Base-by-base conservation (phyloP, 2,888 invertebrate genomes). In the Coleophora flavipennella region DNA sequence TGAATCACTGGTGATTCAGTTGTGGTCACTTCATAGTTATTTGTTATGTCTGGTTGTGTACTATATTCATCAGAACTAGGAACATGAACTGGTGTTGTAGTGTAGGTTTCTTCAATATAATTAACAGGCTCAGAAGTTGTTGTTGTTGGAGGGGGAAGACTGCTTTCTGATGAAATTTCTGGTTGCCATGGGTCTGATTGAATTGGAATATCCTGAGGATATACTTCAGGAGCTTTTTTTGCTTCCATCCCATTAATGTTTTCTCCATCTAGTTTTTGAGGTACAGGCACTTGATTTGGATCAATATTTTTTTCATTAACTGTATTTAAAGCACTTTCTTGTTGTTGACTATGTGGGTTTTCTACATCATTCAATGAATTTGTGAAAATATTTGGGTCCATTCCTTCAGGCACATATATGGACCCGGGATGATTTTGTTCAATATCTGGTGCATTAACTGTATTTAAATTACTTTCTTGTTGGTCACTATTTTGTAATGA, bases 331-430 rank as follows among this genome's bases (percentile, higher is more conserved):
- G 20, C 6, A 20, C 20, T 20, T 20, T 20, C 20, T 6, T 20
- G 20, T 3, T 3, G 6, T 4, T 3, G 3, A 20, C 3, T 20
- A 4, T 20, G 20, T 20, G 20, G 20, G 3, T 4, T 20, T 20
- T 20, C 20, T 4, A 20, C n/a, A 36, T 52, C 55, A 38, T 45
- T 50, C 36, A 50, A 43, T 34, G 40, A 12, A 40, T 53, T 50
- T 31, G 52, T 40, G 42, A 67, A 64, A 39, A 44, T 48, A 50
- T 69, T 72, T 47, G 57, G 55, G 51, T 70, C 71, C n/a, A n/a
- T n/a, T n/a, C n/a, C n/a, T n/a, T n/a, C n/a, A n/a, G n/a, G n/a
- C n/a, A n/a, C n/a, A n/a, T n/a, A n/a, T n/a, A n/a, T n/a, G n/a
- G n/a, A n/a, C n/a, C n/a, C n/a, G n/a, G n/a, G n/a, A n/a, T n/a